These are phyloP conservation scores for Diprion similis DNA, from an alignment of 1,140 invertebrate genomes.

Conservation along the genomic window DNA sequence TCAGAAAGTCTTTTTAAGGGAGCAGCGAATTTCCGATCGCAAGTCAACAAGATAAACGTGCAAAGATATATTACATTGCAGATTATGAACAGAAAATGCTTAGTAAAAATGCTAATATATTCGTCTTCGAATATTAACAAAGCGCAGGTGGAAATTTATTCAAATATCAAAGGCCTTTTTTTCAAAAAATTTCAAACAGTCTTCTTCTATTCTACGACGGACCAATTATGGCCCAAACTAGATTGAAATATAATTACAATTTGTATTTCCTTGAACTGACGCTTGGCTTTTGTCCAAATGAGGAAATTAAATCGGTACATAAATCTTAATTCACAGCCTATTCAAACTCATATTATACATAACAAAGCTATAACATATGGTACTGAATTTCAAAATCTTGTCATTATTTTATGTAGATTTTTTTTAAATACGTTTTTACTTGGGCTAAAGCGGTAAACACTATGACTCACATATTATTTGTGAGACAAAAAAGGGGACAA, in stretches of 20 bases:
- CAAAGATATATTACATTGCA: not conserved
- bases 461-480: no score
- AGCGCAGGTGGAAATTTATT: not conserved
- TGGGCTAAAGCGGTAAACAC: no score
- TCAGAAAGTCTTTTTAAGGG: not conserved
- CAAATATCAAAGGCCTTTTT: not conserved
- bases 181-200: not conserved
- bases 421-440: no score
- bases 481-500: no score
- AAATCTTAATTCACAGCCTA: conserved; percentile 1
- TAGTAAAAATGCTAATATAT: not conserved
- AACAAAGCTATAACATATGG: no score
- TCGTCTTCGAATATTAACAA: not conserved
- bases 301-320: not conserved
- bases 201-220: not conserved
- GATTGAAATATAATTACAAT: not conserved
- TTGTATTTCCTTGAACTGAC: not conserved
- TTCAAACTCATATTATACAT: not conserved
- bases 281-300: not conserved
- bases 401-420: no score
- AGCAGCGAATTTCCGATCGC: not conserved
- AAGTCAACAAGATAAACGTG: not conserved
- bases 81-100: not conserved
- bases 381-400: no score
- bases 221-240: not conserved